A percentile compares a stretch with the other conserved stretches of the same genome.
These are phyloP conservation scores for Hemibagrus guttatus DNA, from an alignment of 2,797 vertebrate species.

Conservation along the genomic window DNA sequence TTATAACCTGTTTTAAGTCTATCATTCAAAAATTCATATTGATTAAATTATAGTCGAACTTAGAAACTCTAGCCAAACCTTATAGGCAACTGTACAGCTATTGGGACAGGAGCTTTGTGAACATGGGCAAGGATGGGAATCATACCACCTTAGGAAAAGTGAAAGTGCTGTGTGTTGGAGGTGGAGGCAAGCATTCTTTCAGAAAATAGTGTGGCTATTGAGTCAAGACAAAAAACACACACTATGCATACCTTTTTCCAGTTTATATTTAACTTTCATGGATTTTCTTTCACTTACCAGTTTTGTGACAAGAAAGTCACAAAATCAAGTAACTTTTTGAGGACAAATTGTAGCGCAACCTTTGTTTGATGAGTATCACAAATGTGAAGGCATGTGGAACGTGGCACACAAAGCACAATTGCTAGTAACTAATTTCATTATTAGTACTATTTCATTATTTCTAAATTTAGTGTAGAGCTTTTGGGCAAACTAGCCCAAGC, in stretches of 20 bases:
- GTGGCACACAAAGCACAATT: background rate
- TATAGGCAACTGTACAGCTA: too few relatives aligned
- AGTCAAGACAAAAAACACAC: background rate
- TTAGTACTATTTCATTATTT: background rate
- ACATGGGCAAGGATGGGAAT: too few relatives aligned
- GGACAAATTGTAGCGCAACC: background rate
- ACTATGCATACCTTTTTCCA: background rate
- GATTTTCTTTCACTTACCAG: background rate
- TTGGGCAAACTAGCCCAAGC: background rate
- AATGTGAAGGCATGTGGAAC: background rate
- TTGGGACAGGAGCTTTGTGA: too few relatives aligned
- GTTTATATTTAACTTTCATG: background rate
- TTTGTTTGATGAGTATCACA: background rate
- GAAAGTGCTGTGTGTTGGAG: background rate
- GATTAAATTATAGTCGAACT: too few relatives aligned
- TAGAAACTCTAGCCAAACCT: too few relatives aligned
- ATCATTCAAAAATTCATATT: too few relatives aligned
- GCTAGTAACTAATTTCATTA: background rate
- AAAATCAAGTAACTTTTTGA: background rate
- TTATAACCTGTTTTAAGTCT: too few relatives aligned
- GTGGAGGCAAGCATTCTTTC: background rate
- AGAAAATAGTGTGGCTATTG: background rate
- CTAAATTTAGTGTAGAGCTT: background rate
- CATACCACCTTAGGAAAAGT: background rate
- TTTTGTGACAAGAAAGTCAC: background rate